Evolutionary conservation across 2,888 invertebrate species (phyloP).

Genomic region (Pyrrhia umbra): DNA sequence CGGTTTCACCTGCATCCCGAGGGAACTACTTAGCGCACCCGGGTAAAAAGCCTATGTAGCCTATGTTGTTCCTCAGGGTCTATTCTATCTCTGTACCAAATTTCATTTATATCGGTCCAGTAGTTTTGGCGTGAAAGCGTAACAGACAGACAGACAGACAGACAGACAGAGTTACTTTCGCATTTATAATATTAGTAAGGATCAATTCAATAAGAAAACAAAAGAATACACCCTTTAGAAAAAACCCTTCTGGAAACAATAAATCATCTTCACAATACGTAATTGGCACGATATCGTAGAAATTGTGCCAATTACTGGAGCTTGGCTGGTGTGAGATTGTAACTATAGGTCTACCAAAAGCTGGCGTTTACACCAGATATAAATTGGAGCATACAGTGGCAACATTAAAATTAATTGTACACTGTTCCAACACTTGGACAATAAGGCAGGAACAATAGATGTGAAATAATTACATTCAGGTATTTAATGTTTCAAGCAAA

Average conservation of each 20-base stretch:
- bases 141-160: no score
- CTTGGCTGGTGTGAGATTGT: constrained; percentile 26
- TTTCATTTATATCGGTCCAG: no score
- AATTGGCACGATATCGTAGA: constrained; percentile 49
- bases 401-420: constrained; percentile 48
- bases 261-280: constrained; percentile 37
- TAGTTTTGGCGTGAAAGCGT: no score
- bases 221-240: constrained; percentile 23
- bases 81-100: no score
- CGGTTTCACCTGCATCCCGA: no score
- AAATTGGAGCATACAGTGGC: constrained; percentile 37
- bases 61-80: no score
- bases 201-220: constrained; percentile 20
- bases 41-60: no score
- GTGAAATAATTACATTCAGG: constrained; percentile 24
- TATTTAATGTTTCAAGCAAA: constrained; percentile 31
- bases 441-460: constrained; percentile 25
- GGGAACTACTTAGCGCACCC: no score
- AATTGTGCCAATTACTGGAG: constrained; percentile 52
- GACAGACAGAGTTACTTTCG: no score
- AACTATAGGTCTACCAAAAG: constrained; percentile 11
- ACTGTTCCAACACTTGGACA: constrained; percentile 33
- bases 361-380: constrained; percentile 20
- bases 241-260: constrained; percentile 30
- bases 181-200: no score